A percentile compares a stretch with the other conserved stretches of the same genome.
Conservation (phyloP, 2,113 vertebrate genomes). For the Caretta caretta region DNA sequence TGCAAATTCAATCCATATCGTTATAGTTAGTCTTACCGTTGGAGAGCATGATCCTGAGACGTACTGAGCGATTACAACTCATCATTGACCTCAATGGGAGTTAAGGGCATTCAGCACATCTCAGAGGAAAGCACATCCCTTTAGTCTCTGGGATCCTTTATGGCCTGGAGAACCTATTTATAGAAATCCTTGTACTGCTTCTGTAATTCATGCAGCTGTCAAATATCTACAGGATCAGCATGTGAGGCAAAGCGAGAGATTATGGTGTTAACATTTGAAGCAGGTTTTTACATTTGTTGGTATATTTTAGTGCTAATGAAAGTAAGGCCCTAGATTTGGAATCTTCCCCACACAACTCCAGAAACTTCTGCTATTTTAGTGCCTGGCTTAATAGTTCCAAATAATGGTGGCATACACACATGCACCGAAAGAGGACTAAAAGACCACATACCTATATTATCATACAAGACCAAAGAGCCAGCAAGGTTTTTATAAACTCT, state of each 20-base stretch:
- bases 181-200: not conserved
- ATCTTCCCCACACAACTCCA: not conserved
- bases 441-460: not conserved
- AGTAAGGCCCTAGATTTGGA: not conserved
- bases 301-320: not conserved
- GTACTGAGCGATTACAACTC: not conserved
- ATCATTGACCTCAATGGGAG: not conserved
- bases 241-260: not conserved
- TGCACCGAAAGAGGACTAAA: not conserved
- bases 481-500: not conserved
- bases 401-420: not conserved
- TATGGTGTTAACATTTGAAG: not conserved
- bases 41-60: accelerated
- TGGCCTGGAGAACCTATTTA: not conserved
- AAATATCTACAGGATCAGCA: not conserved
- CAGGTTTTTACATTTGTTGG: not conserved
- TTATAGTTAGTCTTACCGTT: not conserved
- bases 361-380: not conserved
- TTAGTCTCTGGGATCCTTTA: not conserved
- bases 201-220: not conserved
- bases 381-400: not conserved
- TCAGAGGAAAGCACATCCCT: not conserved
- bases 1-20: not conserved
- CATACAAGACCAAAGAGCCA: not conserved
- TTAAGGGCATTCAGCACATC: not conserved